Percentiles rank a stretch among this genome's conserved stretches.
These are phyloP conservation scores for Armadillidium nasatum DNA, from an alignment of 1,140 invertebrate genomes.

Conservation along the genomic window DNA sequence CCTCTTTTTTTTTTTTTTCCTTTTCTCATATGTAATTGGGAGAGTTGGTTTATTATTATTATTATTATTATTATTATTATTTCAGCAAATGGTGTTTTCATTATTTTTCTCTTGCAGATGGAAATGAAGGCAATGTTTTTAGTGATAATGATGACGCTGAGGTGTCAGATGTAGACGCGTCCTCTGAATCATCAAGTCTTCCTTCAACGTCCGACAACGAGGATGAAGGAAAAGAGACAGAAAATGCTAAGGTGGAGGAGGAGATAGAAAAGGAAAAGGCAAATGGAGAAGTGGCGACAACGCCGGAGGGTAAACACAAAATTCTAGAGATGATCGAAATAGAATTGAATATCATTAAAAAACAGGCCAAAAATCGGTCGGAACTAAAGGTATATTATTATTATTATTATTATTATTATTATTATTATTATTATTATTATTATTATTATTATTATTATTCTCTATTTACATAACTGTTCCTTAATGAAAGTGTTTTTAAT, in stretches of 20 bases:
- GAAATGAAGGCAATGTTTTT: neutral
- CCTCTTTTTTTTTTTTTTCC: too few species aligned
- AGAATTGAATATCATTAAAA: neutral
- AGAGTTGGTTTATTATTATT: too few species aligned
- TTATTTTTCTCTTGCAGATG: neutral
- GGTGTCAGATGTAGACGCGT: neutral
- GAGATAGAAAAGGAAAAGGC: neutral
- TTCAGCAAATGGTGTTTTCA: neutral
- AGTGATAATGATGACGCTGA: neutral
- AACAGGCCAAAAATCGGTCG: neutral
- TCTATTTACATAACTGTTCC: too few species aligned
- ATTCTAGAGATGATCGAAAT: neutral
- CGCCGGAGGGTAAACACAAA: neutral
- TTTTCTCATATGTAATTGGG: too few species aligned
- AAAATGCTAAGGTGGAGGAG: too few species aligned
- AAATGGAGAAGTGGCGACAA: neutral
- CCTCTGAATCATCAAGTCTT: neutral
- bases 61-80: too few species aligned
- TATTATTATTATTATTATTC: too few species aligned
- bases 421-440: too few species aligned
- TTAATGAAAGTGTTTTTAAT: too few species aligned
- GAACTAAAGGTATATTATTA: neutral
- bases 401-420: too few species aligned
- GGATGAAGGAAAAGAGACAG: too few species aligned
- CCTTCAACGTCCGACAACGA: too few species aligned